phyloP scores from a whole-genome alignment of 1,140 invertebrate genomes.

The Trachymyrmex septentrionalis region DNA sequence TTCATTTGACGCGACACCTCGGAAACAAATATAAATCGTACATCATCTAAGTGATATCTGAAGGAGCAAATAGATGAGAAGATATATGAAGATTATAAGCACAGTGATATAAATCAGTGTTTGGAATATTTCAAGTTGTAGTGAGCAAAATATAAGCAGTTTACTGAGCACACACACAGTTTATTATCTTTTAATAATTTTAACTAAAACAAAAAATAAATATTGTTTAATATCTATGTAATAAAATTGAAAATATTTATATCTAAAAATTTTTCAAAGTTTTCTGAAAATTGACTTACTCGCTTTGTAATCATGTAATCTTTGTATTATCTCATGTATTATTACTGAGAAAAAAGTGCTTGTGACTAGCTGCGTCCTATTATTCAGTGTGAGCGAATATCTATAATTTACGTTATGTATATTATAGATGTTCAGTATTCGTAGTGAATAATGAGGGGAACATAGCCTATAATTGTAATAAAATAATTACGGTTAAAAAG shows the following conservation, averaged over 20 bases:
- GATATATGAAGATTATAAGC: slow-evolving; percentile 21
- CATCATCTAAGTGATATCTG: background rate
- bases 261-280: too few species aligned
- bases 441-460: too few species aligned
- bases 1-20: background rate
- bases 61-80: background rate
- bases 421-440: too few species aligned
- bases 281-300: slow-evolving; percentile 6
- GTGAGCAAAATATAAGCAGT: too few species aligned
- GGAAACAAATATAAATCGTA: slow-evolving; percentile 39
- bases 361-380: too few species aligned
- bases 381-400: too few species aligned
- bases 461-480: too few species aligned
- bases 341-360: too few species aligned
- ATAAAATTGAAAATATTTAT: background rate
- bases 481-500: too few species aligned
- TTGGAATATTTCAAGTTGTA: background rate
- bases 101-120: background rate
- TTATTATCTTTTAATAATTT: background rate
- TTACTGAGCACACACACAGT: background rate
- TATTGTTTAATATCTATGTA: background rate
- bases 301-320: background rate
- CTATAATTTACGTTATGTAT: too few species aligned
- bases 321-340: background rate
- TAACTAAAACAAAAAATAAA: background rate